A percentile compares a stretch with the other conserved stretches of the same genome.
phyloP scores from a whole-genome alignment of 2,113 vertebrate genomes.

The Poecile atricapillus region DNA sequence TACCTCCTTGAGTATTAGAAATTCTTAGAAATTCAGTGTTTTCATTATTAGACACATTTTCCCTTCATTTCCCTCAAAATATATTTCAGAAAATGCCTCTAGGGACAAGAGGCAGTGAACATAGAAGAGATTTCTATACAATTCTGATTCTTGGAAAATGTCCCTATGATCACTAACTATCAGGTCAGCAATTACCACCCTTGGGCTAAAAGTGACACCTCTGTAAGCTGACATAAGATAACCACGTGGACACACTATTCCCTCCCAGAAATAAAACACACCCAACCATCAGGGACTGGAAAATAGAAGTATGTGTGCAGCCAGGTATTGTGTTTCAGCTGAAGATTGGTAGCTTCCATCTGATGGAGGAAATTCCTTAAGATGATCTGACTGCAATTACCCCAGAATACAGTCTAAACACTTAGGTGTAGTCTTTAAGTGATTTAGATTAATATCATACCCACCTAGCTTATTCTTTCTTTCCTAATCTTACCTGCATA shows the following conservation, averaged over 20 bases:
- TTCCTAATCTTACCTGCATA: not conserved
- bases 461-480: not conserved
- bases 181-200: not conserved
- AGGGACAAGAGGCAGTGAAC: not conserved
- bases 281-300: not conserved
- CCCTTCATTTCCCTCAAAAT: not conserved
- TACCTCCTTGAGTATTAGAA: not conserved
- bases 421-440: not conserved
- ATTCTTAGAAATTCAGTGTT: not conserved
- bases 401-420: not conserved
- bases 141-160: not conserved
- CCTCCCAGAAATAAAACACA: not conserved
- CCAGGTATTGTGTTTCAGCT: not conserved
- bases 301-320: not conserved
- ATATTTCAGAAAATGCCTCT: not conserved
- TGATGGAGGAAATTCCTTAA: not conserved
- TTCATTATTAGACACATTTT: not conserved
- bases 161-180: not conserved
- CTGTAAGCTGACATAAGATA: not conserved
- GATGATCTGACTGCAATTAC: not conserved
- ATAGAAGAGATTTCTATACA: not conserved
- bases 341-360: not conserved
- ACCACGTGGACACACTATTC: rapidly evolving
- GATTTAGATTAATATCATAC: not conserved
- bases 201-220: not conserved